Evolutionary conservation across 2,888 invertebrate species (phyloP), one percentile per base, ranked within the genome.

Genomic region (Volucella zonaria): DNA sequence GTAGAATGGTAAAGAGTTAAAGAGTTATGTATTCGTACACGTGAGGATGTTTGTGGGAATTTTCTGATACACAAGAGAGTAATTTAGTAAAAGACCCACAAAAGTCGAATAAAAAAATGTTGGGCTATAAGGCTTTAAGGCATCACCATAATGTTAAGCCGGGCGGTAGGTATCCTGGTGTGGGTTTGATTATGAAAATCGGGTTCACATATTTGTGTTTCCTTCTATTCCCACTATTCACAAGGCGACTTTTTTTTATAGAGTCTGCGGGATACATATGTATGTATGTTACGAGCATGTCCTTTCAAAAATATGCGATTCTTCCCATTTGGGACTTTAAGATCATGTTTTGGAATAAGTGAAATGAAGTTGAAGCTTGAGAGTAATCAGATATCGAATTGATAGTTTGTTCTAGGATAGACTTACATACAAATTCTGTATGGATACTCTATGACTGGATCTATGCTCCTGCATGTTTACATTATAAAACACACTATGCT

Each of bases 61-160:
- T 66, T 66, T 66, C 31, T 6, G 31, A 66, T 66, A 40, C 51
- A 66, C 64, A 2, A 40, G 58, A 61, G 43, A 61, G 43, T 71
- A 71, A 61, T 71, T 61, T 51, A 42, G 18, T 51, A 61, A 71
- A 71, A 45, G 12, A 40, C 52, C 31, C 51, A 47, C 43, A 52
- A n/a, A 62, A 38, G 61, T 14, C 49, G 42, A n/a, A 52, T 31
- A 23, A 43, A 59, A 12, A 49, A 49, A 62, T 45, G 45, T 38
- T 54, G 15, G 62, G n/a, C 42, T 62, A 38, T 40, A 73, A 62
- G 54, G 38, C 73, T 38, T 73, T 54, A 73, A 62, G 62, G 54
- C 62, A 45, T 54, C 54, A 45, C 14, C 43, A 40, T 8, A 62
- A 54, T 54, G 73, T 54, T 73, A 54, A 62, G 73, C 62, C 62